phyloP scores from a whole-genome alignment of 2,797 vertebrate species.

The Danio aesculapii region DNA sequence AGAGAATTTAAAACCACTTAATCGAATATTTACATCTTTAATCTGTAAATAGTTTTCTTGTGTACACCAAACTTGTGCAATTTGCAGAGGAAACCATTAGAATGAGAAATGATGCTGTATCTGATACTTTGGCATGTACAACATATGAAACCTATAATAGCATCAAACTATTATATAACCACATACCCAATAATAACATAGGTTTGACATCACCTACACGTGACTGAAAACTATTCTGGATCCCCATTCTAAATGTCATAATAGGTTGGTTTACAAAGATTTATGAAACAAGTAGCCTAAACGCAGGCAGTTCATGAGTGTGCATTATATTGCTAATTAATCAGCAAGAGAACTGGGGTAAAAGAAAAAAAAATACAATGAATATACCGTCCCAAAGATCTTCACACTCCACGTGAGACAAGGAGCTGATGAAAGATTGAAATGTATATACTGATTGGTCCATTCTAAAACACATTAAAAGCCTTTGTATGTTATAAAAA shows the following conservation, averaged over 20 bases:
- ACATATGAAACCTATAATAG: slow-evolving; percentile 27
- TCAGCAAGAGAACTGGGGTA: slow-evolving; percentile 7
- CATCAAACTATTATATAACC: slow-evolving; percentile 21
- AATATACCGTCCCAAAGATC: not conserved
- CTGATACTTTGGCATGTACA: slow-evolving; percentile 57
- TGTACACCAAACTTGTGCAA: slow-evolving; percentile 50
- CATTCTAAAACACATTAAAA: slow-evolving; percentile 14
- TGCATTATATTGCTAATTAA: slow-evolving; percentile 46
- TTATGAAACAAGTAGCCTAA: slow-evolving; percentile 7
- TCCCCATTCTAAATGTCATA: slow-evolving; percentile 10
- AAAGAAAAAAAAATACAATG: not conserved
- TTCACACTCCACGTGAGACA: not conserved
- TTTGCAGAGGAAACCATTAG: slow-evolving; percentile 43
- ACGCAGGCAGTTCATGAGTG: not conserved
- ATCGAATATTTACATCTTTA: slow-evolving; percentile 58
- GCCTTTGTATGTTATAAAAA: not conserved
- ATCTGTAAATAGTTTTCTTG: slow-evolving; percentile 77
- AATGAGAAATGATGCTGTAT: slow-evolving; percentile 1
- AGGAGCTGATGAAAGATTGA: slow-evolving; percentile 7
- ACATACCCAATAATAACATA: slow-evolving; percentile 20
- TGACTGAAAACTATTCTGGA: slow-evolving; percentile 1
- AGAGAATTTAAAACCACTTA: slow-evolving; percentile 22
- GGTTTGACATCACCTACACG: slow-evolving; percentile 5
- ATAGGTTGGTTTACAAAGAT: slow-evolving; percentile 9
- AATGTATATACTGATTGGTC: slow-evolving; percentile 4